phyloP scores from a whole-genome alignment of 1,140 invertebrate species.

The Orius insidiosus region DNA sequence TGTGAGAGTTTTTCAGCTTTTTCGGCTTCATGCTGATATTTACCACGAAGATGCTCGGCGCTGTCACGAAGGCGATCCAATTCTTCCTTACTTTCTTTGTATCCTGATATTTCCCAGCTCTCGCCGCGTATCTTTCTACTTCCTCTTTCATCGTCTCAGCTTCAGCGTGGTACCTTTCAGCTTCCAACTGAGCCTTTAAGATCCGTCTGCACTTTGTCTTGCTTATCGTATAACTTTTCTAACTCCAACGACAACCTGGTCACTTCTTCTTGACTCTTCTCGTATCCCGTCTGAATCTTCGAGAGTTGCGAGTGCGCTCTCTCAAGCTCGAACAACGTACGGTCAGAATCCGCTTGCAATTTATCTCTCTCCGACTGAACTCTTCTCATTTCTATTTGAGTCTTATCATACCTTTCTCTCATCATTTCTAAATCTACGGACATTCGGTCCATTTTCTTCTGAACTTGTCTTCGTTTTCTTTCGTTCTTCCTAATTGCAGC shows the following conservation, averaged over 20 bases:
- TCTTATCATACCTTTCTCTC: slow-evolving; percentile 76
- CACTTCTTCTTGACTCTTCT: slow-evolving; percentile 77
- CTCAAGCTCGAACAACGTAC: slow-evolving; percentile 71
- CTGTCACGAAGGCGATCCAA: slow-evolving; percentile 64
- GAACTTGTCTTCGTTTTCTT: slow-evolving; percentile 79
- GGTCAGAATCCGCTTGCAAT: slow-evolving; percentile 60
- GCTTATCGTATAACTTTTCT: slow-evolving; percentile 79
- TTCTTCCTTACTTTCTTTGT: slow-evolving; percentile 55
- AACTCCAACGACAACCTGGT: slow-evolving; percentile 68
- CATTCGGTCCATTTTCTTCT: slow-evolving; percentile 67
- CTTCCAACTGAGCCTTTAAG: slow-evolving; percentile 59
- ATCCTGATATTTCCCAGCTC: slow-evolving; percentile 63
- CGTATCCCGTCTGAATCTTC: slow-evolving; percentile 64
- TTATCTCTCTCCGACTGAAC: slow-evolving; percentile 74
- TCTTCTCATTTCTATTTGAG: slow-evolving; percentile 63
- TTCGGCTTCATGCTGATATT: slow-evolving; percentile 76
- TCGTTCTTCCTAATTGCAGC: slow-evolving; percentile 62
- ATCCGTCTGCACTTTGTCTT: slow-evolving; percentile 67
- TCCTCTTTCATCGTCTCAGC: slow-evolving; percentile 47
- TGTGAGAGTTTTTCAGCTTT: slow-evolving; percentile 41
- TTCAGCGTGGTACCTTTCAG: slow-evolving; percentile 47
- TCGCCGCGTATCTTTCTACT: slow-evolving; percentile 51
- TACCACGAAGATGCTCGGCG: slow-evolving; percentile 65
- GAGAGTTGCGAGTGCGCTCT: slow-evolving; percentile 61
- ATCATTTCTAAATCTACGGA: slow-evolving; percentile 66